Conservation (phyloP, 2,888 invertebrate species). For the Leistus spinibarbis region DNA sequence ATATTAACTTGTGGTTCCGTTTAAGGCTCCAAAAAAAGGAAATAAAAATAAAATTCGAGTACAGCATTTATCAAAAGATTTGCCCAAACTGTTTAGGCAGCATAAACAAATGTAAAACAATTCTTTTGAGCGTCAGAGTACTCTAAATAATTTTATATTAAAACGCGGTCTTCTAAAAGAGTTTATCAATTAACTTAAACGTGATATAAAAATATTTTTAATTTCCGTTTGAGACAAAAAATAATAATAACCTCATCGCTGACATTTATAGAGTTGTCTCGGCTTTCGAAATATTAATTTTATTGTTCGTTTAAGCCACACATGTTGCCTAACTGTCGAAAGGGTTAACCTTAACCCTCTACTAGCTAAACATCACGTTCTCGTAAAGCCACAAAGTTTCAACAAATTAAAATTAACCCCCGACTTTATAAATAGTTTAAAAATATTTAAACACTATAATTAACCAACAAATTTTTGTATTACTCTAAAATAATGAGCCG, state of each 20-base stretch:
- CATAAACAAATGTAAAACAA: too few relatives aligned
- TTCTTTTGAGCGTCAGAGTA: background rate
- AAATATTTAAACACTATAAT: too few relatives aligned
- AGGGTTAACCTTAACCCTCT: background rate
- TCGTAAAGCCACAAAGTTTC: background rate
- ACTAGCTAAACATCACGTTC: background rate
- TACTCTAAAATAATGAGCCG: too few relatives aligned
- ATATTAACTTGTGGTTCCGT: background rate
- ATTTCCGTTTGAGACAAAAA: conserved; percentile 13
- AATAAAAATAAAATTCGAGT: background rate
- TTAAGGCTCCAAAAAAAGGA: too few relatives aligned
- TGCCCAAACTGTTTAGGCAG: too few relatives aligned
- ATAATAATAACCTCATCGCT: background rate
- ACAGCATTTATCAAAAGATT: too few relatives aligned
- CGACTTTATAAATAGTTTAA: too few relatives aligned
- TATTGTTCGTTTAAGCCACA: background rate
- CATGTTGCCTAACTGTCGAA: background rate
- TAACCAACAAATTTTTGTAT: too few relatives aligned
- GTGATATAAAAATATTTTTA: conserved; percentile 18
- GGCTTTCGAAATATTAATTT: background rate
- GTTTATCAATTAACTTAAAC: conserved; percentile 10
- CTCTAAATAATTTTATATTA: background rate
- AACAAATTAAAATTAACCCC: background rate
- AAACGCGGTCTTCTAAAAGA: background rate
- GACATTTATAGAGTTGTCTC: background rate